phyloP scores from a whole-genome alignment of 1,140 invertebrate genomes.

The Linepithema humile region DNA sequence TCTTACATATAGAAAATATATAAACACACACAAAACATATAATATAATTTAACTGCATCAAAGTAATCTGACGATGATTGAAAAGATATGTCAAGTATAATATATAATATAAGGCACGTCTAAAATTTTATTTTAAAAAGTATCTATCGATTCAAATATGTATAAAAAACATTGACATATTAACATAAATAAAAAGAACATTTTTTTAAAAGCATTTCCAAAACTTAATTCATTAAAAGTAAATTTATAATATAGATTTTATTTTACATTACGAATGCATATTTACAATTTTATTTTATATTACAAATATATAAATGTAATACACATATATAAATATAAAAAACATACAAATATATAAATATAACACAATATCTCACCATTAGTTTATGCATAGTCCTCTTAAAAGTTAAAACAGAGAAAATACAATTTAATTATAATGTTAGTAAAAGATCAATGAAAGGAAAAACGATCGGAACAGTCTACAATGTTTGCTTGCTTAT shows the following conservation, averaged over 20 bases:
- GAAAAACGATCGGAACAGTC: slow-evolving; percentile 4
- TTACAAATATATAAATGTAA: neutral
- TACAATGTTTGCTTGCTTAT: slow-evolving; percentile 24
- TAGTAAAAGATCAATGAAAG: neutral
- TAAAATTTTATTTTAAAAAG: too few species aligned
- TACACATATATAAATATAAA: neutral
- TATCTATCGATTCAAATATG: too few species aligned
- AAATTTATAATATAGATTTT: too few species aligned
- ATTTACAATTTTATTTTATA: too few species aligned
- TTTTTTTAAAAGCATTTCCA: too few species aligned
- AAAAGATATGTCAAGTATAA: too few species aligned
- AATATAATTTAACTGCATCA: too few species aligned
- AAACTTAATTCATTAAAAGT: too few species aligned
- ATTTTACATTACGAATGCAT: too few species aligned
- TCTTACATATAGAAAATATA: neutral
- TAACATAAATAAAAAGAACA: too few species aligned
- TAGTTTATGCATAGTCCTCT: slow-evolving; percentile 87
- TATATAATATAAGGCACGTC: neutral
- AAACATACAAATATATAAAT: neutral
- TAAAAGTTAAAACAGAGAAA: slow-evolving; percentile 54
- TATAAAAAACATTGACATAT: too few species aligned
- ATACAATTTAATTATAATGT: slow-evolving; percentile 28
- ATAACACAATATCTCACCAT: slow-evolving; percentile 85
- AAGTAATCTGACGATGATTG: too few species aligned
- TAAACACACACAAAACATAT: neutral